Evolutionary conservation across 2,113 vertebrate species (phyloP).

Genomic region (Odocoileus hemionus): DNA sequence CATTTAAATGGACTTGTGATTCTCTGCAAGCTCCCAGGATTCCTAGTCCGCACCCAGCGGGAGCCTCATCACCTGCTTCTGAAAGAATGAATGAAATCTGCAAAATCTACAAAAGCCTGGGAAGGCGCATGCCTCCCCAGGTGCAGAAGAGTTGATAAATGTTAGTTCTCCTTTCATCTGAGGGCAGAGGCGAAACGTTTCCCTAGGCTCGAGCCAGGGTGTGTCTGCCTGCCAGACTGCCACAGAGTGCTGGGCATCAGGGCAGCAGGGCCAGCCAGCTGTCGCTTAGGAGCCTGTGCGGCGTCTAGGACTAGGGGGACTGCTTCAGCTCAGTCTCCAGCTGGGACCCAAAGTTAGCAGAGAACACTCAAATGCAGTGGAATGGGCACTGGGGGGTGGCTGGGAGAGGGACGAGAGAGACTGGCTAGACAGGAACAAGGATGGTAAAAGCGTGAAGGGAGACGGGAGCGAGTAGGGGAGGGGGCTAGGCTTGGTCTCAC

Average conservation of each 20-base stretch:
- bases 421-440: neutral
- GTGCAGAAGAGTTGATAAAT: neutral
- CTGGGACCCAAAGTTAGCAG: neutral
- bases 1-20: neutral
- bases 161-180: neutral
- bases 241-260: neutral
- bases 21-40: neutral
- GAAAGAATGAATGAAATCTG: constrained; percentile 19
- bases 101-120: neutral
- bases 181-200: neutral
- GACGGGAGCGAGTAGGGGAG: neutral
- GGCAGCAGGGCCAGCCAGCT: neutral
- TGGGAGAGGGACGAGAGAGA: neutral
- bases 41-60: neutral
- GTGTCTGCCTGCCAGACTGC: neutral
- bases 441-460: neutral
- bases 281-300: neutral
- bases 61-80: neutral
- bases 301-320: neutral
- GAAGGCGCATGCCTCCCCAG: neutral
- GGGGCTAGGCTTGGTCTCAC: neutral
- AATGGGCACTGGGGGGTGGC: neutral
- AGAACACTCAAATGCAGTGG: neutral
- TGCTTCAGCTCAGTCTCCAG: neutral
- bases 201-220: neutral